Evolutionary conservation across 2,113 vertebrate genomes (phyloP), one percentile per base, ranked within the genome.

Genomic region (Balaeniceps rex): DNA sequence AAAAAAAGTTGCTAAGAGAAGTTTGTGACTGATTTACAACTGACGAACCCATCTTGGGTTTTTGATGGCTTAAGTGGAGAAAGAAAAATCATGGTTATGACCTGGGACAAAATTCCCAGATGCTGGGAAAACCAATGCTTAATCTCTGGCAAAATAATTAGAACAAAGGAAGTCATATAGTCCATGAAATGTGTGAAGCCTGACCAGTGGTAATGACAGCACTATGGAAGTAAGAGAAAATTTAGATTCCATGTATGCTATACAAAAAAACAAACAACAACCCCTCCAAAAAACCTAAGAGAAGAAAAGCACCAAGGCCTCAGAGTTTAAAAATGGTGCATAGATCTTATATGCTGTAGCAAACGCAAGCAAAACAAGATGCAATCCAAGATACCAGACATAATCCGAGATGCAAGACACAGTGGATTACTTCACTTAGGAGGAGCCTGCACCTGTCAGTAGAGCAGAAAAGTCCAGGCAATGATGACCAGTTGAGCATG

Each of bases 271-370:
- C 25, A 63, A 64, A 29, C 40, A 74, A 38, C 4, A 44, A 28
- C 6, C 3, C 7, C 11, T 1, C 0, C 5, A 8, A 23, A 29
- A 31, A 38, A 38, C 15, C 3, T 15, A 68, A 31, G 6, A 55
- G 12, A 91, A 63, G 46, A 38, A 68, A 88, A 76, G n/a, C 29
- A 80, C 12, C 5, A 16, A 64, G 68, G 58, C 25, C 29, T 49
- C 72, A 60, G 36, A 88, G 38, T 60, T 65, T 54, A 33, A 64
- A 92, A 69, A 54, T 23, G 14, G 19, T 38, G 17, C 34, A 49
- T 3, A 68, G 21, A 64, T 38, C 14, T 69, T 49, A 49, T 0
- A 49, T n/a, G n/a, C 11, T 31, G 44, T 24, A 74, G 54, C 60
- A 92, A 87, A 69, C 0, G 2, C 19, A 69, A 83, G 60, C 25